Evolutionary conservation across 2,888 invertebrate genomes (phyloP).

Genomic region (Proisotoma minuta): DNA sequence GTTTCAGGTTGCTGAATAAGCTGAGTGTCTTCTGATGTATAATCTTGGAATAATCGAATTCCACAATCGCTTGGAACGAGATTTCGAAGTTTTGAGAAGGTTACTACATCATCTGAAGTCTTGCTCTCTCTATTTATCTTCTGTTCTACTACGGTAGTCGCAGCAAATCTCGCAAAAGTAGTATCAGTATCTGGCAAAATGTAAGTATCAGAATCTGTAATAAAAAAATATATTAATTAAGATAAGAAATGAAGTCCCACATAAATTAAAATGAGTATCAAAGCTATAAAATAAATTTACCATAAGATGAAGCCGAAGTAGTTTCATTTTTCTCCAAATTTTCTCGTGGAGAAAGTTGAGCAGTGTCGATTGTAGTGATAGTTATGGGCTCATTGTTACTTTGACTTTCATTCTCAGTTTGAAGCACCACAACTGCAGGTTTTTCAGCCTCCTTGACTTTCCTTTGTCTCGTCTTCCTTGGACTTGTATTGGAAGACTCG

Average conservation of each 20-base stretch:
- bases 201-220: not conserved
- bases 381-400: not conserved
- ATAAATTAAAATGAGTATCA: too few relatives aligned
- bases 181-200: not conserved
- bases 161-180: not conserved
- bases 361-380: slow-evolving; percentile 29
- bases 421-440: not conserved
- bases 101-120: too few relatives aligned
- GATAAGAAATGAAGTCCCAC: too few relatives aligned
- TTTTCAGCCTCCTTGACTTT: not conserved
- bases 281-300: too few relatives aligned
- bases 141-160: not conserved
- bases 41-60: not conserved
- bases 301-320: too few relatives aligned
- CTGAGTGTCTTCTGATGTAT: too few relatives aligned
- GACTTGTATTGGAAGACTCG: not conserved
- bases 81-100: not conserved
- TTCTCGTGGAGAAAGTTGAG: slow-evolving; percentile 39
- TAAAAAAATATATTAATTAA: too few relatives aligned
- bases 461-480: not conserved
- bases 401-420: not conserved
- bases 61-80: not conserved
- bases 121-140: not conserved
- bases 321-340: too few relatives aligned
- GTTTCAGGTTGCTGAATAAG: too few relatives aligned